Base-by-base conservation (phyloP, 1,140 invertebrate genomes). In the Diprion similis region DNA sequence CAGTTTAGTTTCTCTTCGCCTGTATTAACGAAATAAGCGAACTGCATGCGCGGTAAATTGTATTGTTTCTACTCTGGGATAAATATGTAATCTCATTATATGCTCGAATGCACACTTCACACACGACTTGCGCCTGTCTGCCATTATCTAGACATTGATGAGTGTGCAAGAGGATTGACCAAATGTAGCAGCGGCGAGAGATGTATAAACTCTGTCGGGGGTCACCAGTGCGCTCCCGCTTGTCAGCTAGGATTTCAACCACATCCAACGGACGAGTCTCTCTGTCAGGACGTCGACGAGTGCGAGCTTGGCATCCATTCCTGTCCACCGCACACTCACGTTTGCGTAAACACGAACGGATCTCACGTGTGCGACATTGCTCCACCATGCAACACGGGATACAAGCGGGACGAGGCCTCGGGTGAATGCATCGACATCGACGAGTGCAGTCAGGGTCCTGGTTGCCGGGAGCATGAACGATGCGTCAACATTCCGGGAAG, bases 291-390 rank as follows among this genome's bases (percentile, higher is more conserved):
- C 85, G 89, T 95, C 37, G 90, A 96, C 84, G 94, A 96, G 84
- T 96, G 95, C 80, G 82, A 82, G 1, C 83, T 87, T 64, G 86
- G 88, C 73, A 81, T 82, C 51, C 90, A 92, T 70, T 86, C 92
- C 0, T 96, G 95, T 85, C 82, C 80, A 1, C 13, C 37, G 4
- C 37, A 89, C 24, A 92, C 93, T 84, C 95, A 94, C 17, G 88
- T 89, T 8, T 97, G 95, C 84, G 86, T 93, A 70, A 97, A 97
- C 84, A 90, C 91, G 0, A 91, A 93, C 74, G 95, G 95, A 24
- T 90, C 91, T 1, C 96, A 92, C 84, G 84, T 90, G 13, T 97
- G 95, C 85, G 92, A 95, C 77, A 94, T 83, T 91, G 90, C 80
- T 89, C 90, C 24, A 94, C 47, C 17, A 9, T 65, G 71, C 45